Evolutionary conservation across 2,113 vertebrate genomes (phyloP).

Genomic region (Macquaria australasica): DNA sequence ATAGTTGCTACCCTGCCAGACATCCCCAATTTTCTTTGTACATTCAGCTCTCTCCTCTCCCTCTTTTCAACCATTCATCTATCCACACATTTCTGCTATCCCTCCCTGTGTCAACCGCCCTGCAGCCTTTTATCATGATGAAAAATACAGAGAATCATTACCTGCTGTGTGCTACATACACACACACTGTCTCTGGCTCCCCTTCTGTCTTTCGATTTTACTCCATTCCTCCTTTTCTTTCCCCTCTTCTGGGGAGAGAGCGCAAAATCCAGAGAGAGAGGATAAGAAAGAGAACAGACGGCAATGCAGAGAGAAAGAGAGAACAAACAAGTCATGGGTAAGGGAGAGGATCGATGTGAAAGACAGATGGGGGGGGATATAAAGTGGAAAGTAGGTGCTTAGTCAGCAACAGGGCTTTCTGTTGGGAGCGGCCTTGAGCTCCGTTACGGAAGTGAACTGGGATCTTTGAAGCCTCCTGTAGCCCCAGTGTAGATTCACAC

Average conservation of each 20-base stretch:
- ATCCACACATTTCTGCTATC: slow-evolving; percentile 28
- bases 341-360: slow-evolving; percentile 69
- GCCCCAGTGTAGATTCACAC: not conserved
- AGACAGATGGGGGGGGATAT: slow-evolving; percentile 59
- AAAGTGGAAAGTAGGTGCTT: slow-evolving; percentile 61
- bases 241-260: slow-evolving; percentile 23
- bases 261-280: slow-evolving; percentile 34
- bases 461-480: slow-evolving; percentile 33
- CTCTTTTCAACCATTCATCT: slow-evolving; percentile 39
- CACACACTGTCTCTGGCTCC: slow-evolving; percentile 20
- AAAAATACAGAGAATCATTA: slow-evolving; percentile 53
- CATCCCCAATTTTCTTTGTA: slow-evolving; percentile 10
- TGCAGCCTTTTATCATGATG: slow-evolving; percentile 50
- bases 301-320: slow-evolving; percentile 40
- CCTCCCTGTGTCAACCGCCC: slow-evolving; percentile 18
- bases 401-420: slow-evolving; percentile 65
- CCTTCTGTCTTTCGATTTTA: slow-evolving; percentile 21
- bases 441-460: slow-evolving; percentile 8
- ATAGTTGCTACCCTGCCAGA: slow-evolving; percentile 13
- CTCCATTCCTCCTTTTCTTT: slow-evolving; percentile 5
- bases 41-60: not conserved
- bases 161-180: slow-evolving; percentile 48
- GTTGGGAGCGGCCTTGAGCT: slow-evolving; percentile 45
- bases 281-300: slow-evolving; percentile 33
- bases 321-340: slow-evolving; percentile 57